Base-by-base conservation (phyloP, 2,113 vertebrate genomes). In the Ancistrus triradiatus region DNA sequence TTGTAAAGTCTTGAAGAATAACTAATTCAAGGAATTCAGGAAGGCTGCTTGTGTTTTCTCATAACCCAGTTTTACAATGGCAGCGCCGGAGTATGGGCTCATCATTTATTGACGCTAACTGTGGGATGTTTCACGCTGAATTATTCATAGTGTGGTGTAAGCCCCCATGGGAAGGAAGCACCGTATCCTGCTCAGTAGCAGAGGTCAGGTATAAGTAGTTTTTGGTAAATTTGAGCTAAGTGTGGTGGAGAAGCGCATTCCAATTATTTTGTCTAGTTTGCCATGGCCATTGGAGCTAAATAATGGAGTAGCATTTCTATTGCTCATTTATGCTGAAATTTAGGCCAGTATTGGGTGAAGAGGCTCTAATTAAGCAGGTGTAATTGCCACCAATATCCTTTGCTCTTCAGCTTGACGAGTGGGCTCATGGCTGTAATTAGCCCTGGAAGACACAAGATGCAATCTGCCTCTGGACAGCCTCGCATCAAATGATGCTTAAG, bases 281-380 rank as follows among this genome's bases (percentile, higher is more conserved):
- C 33, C n/a, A 27, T 50, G 52, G 47, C 33, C 13, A 48, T 42
- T 31, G 51, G 42, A 11, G 71, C 44, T 40, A 15, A 11, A 10
- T 77, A 56, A 43, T 28, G 61, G 67, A 59, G 38, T 52, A 25
- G 28, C 21, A 8, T 10, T 24, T 3, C 6, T 15, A 58, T 63
- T 19, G 31, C 38, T 50, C 62, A 47, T 61, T 57, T 74, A 63
- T 65, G 25, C 47, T 33, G 57, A 44, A 53, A 49, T 63, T 63
- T 22, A 22, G 59, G 44, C n/a, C 55, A 68, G 46, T 42, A 67
- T 69, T 50, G 66, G 65, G 72, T 43, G 48, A 56, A 53, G 77
- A 69, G 77, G 59, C 43, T 47, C 75, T 84, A 82, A 85, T 85
- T 82, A 81, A 72, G 38, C 69, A 49, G 70, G 40, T 24, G 66